Evolutionary conservation across 2,888 invertebrate species (phyloP), one percentile per base, ranked within the genome.

Genomic region (Sesamia inferens): DNA sequence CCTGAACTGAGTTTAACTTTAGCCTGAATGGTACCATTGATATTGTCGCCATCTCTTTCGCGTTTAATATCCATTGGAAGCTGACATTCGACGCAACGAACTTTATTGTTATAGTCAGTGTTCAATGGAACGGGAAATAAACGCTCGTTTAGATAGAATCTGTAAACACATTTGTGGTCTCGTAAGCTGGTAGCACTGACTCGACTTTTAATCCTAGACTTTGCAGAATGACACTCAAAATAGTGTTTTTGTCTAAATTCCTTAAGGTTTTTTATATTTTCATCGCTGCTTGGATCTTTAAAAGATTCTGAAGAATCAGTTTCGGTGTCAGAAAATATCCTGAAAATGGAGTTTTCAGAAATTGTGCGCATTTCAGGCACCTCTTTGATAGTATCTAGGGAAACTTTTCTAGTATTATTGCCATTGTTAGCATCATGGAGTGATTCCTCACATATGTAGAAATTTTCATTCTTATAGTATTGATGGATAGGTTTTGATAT

Each of bases 181-280:
- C 86, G 88, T 13, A 93, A 77, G 65, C 83, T 90, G 0, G 89
- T 91, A 3, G 80, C 91, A 42, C 90, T 93, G 0, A 87, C 88
- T 67, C 87, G 91, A 7, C 72, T 87, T 31, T 90, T 89, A 0
- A 94, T 84, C 71, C 94, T 92, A 14, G 92, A 92, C 87, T 90
- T 93, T 2, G 95, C 94, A 0, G 97, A 97, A 85, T 97, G 97
- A n/a, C 97, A 97, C 81, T 97, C 97, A 76, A 97, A 97, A 85
- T 96, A 97, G 85, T 97, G 97, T 11, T 96, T 92, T 3, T 95
- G 91, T 19, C 97, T 93, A 81, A 97, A 97, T 82, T 95, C 93
- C 76, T 93, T 94, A n/a, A 96, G 68, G 8, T 89, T 84, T 44
- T 89, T 81, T 0, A 94, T 87, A 39, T 85, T 92, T 0, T 91